Conservation (phyloP, 2,888 invertebrate genomes). For the Aricia artaxerxes region DNA sequence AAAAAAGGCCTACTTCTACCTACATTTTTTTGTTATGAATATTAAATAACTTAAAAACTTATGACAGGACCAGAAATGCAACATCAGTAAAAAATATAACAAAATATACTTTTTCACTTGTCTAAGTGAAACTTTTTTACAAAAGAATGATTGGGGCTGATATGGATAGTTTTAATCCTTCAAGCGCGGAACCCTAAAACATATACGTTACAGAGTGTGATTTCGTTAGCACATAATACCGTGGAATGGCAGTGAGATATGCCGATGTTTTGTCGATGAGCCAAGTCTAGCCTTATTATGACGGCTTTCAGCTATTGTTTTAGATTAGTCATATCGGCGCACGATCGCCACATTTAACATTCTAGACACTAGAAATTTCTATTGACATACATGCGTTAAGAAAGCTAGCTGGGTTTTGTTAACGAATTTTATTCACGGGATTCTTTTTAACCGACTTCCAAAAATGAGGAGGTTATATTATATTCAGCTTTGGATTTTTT, state of each 20-base stretch:
- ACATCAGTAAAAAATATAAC: no score
- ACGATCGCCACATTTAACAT: constrained; percentile 7
- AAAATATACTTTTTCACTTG: no score
- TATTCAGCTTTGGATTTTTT: no score
- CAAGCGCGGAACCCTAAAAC: constrained; percentile 32
- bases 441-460: neutral
- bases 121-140: no score
- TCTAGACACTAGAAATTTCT: constrained; percentile 18
- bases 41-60: no score
- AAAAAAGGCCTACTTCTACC: no score
- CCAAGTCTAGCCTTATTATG: constrained; percentile 46
- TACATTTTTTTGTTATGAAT: no score
- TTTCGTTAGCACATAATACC: constrained; percentile 48
- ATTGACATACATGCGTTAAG: neutral
- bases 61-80: no score
- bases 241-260: constrained; percentile 41
- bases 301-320: constrained; percentile 41
- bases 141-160: no score
- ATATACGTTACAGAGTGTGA: constrained; percentile 45
- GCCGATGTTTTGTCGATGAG: constrained; percentile 46
- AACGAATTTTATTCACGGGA: neutral
- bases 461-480: no score
- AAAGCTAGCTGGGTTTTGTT: neutral
- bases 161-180: no score
- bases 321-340: constrained; percentile 35